Conservation (phyloP, 2,888 invertebrate species). For the Lithophane semibrunnea region DNA sequence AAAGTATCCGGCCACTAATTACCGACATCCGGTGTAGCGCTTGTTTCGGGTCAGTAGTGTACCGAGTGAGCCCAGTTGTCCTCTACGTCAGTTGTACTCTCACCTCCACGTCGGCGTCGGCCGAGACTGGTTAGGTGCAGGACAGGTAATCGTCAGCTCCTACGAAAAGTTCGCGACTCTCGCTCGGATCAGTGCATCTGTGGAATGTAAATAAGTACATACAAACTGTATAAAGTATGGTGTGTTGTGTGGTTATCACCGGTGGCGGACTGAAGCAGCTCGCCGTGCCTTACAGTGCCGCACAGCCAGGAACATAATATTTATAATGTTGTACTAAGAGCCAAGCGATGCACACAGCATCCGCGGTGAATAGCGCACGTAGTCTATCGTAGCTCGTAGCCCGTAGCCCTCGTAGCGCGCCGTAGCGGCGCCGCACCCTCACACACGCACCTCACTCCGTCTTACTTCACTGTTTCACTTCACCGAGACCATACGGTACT, state of each 20-base stretch:
- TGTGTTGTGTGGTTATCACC: constrained; percentile 12
- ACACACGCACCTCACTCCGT: constrained; percentile 31
- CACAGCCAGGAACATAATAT: constrained; percentile 23
- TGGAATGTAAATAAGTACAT: constrained; percentile 28
- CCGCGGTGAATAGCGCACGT: constrained; percentile 25
- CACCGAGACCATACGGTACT: constrained; percentile 5
- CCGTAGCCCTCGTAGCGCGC: constrained; percentile 51
- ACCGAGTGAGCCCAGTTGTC: not conserved
- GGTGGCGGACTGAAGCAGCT: constrained; percentile 38
- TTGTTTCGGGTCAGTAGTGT: not conserved
- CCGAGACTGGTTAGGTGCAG: not conserved
- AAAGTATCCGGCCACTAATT: constrained; percentile 20
- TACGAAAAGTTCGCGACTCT: not conserved
- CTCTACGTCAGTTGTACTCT: no score
- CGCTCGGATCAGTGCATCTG: not conserved
- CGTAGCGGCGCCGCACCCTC: constrained; percentile 47
- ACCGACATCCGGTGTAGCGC: not conserved
- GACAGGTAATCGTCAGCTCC: not conserved
- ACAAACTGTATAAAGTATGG: constrained; percentile 15
- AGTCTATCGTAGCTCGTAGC: constrained; percentile 29
- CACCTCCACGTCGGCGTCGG: not conserved
- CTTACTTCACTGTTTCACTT: constrained; percentile 5
- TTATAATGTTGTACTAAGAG: constrained; percentile 2
- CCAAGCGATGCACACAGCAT: constrained; percentile 22
- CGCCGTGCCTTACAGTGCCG: not conserved